Evolutionary conservation across 2,113 vertebrate species (phyloP).

Genomic region (Progne subis): DNA sequence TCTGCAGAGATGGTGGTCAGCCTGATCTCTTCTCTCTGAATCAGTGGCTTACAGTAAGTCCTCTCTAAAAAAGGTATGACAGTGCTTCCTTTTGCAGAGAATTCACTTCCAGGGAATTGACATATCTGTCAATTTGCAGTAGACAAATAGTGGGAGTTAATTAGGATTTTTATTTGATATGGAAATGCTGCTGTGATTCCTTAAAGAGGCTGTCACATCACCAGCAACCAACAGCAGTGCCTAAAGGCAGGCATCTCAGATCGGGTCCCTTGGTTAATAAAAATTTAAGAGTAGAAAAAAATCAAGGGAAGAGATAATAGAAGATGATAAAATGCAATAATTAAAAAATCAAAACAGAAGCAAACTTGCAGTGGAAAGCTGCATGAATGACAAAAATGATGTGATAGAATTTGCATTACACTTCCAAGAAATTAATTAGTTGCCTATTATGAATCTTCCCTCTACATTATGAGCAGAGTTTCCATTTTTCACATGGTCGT

Average conservation of each 20-base stretch:
- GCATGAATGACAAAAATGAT: background rate
- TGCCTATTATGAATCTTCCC: background rate
- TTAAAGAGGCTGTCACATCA: background rate
- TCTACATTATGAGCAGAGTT: background rate
- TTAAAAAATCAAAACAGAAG: background rate
- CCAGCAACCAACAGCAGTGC: background rate
- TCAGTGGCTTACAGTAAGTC: background rate
- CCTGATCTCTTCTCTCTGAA: background rate
- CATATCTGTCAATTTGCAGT: slow-evolving; percentile 7
- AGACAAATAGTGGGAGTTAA: background rate
- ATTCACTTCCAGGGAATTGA: background rate
- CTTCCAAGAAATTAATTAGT: background rate
- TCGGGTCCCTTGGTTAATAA: slow-evolving; percentile 31
- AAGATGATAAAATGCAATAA: background rate
- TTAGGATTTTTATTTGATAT: slow-evolving; percentile 42
- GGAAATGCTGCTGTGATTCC: slow-evolving; percentile 26
- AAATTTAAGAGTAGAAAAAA: background rate
- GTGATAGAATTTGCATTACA: background rate
- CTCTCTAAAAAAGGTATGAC: background rate
- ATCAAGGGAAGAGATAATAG: background rate
- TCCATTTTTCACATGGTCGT: background rate
- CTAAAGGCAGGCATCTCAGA: slow-evolving; percentile 29
- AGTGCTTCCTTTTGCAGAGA: background rate
- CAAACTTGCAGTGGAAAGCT: background rate
- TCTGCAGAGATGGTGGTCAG: background rate